phyloP scores from a whole-genome alignment of 2,888 invertebrate genomes.

The Drosophila nr. fundita region DNA sequence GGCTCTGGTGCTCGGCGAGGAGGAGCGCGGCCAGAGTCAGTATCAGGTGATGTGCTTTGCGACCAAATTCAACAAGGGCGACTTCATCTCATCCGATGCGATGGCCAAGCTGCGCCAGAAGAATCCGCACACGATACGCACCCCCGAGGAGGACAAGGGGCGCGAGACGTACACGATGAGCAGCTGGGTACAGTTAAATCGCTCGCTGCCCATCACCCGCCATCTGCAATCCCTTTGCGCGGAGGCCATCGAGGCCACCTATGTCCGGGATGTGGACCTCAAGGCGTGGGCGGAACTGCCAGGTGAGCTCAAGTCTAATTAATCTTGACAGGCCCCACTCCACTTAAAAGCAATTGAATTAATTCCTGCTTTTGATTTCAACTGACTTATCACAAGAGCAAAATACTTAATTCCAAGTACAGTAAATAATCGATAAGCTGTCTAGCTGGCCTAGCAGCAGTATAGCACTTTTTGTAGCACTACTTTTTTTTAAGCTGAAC shows the following conservation, averaged over 20 bases:
- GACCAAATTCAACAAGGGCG: constrained; percentile 94
- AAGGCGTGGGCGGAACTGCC: constrained; percentile 92
- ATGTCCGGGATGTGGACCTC: constrained; percentile 91
- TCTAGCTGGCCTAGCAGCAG: background rate
- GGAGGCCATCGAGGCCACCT: constrained; percentile 91
- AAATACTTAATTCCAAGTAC: background rate
- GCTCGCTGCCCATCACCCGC: constrained; percentile 89
- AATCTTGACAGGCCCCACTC: constrained; percentile 45
- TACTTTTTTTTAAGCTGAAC: too few relatives aligned
- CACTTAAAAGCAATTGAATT: constrained; percentile 4
- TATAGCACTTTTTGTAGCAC: too few relatives aligned
- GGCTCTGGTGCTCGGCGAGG: constrained; percentile 94
- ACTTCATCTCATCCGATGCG: constrained; percentile 97
- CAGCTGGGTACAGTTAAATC: constrained; percentile 90
- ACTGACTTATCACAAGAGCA: constrained; percentile 2
- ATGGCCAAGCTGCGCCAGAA: constrained; percentile 97
- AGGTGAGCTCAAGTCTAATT: constrained; percentile 86
- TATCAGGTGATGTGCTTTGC: constrained; percentile 96
- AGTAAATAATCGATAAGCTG: background rate
- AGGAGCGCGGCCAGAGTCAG: constrained; percentile 95
- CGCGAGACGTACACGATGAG: constrained; percentile 94
- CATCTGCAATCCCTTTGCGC: constrained; percentile 91
- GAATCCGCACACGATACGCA: constrained; percentile 94
- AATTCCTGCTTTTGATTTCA: constrained; percentile 6
- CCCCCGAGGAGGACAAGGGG: constrained; percentile 95